Evolutionary conservation across 1,140 invertebrate species (phyloP).

Genomic region (Plodia interpunctella): DNA sequence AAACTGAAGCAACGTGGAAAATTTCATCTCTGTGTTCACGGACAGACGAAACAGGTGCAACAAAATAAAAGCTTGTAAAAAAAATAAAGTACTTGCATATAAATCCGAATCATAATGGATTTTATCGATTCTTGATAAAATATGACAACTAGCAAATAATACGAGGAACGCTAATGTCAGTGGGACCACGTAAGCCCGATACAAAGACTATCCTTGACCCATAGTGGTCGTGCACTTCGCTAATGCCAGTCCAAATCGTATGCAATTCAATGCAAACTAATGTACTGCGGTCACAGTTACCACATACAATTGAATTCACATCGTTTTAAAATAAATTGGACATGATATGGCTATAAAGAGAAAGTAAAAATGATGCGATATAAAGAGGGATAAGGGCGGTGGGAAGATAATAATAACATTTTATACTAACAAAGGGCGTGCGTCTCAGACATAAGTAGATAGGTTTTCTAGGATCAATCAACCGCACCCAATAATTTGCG

Average conservation of each 20-base stretch:
- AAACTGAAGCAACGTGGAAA: no score
- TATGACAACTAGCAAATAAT: constrained; percentile 14
- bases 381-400: no score
- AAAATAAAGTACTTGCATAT: no score
- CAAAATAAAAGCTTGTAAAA: no score
- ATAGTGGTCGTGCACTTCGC: constrained; percentile 25
- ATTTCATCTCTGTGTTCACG: no score
- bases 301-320: background rate
- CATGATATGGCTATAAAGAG: no score
- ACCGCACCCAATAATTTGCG: constrained; percentile 10
- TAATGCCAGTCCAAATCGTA: background rate
- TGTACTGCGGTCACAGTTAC: background rate
- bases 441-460: background rate
- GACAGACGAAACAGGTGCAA: no score
- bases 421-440: background rate
- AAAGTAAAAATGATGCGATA: no score
- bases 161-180: constrained; percentile 17
- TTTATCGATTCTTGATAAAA: background rate
- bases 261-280: background rate
- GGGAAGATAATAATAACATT: no score
- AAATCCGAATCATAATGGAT: no score
- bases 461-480: background rate
- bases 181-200: constrained; percentile 25
- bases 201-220: constrained; percentile 66
- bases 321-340: no score